phyloP scores from a whole-genome alignment of 2,888 invertebrate species.

The Chrysolina haemoptera region DNA sequence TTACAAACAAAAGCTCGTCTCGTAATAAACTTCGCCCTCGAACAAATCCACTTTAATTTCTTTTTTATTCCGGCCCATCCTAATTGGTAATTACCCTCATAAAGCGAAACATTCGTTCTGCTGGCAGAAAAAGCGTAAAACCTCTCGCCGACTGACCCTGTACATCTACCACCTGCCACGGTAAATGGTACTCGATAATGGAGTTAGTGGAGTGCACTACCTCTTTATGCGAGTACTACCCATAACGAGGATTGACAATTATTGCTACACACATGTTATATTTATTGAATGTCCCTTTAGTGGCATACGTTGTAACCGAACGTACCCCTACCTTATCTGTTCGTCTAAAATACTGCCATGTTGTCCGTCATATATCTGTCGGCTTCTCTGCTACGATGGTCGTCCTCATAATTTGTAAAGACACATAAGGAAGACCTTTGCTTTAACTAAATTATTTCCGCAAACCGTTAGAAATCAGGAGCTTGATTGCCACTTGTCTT shows the following conservation, averaged over 20 bases:
- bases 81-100: constrained; percentile 29
- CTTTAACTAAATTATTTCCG: no score
- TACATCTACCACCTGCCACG: constrained; percentile 28
- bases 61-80: constrained; percentile 15
- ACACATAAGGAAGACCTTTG: no score
- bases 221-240: neutral
- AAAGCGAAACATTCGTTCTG: constrained; percentile 1
- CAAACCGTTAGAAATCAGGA: no score
- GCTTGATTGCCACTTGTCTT: no score
- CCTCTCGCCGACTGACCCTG: constrained; percentile 16
- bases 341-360: no score
- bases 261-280: neutral
- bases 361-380: no score
- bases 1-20: neutral
- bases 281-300: no score
- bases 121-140: constrained; percentile 21
- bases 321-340: no score
- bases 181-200: constrained; percentile 24
- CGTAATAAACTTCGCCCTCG: neutral
- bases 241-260: neutral
- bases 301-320: no score
- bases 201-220: constrained; percentile 21
- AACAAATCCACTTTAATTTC: constrained; percentile 18
- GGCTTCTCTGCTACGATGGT: no score
- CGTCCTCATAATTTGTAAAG: no score